Evolutionary conservation across 1,140 invertebrate species (phyloP), one percentile per base, ranked within the genome.

Genomic region (Drosophila sproati): DNA sequence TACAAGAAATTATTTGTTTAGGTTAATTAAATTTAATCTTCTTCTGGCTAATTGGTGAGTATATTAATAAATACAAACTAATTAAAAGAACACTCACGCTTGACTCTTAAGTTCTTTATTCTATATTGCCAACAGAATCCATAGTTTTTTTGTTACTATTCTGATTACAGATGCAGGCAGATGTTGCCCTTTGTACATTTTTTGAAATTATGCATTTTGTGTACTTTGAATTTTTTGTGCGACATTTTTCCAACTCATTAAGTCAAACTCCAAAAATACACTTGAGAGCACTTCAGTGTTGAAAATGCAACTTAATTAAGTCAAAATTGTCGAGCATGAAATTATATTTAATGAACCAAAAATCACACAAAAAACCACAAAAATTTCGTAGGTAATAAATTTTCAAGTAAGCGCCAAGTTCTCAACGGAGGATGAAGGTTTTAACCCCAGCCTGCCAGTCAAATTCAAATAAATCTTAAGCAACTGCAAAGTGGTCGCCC

Each of bases 341-440:
- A 88, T 81, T 89, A 71, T 77, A 88, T 75, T 88, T 89, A 88
- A 88, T 88, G 85, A 88, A 88, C 80, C 85, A 89, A 88, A 89
- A 88, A 88, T 88, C 77, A 86, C 54, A 78, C 47, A 69, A 88
- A 83, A 77, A 89, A 73, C 86, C 85, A 54, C 85, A 78, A 73
- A 77, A 74, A 71, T 54, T 31, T 37, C 54, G 37, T 57, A 76
- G 64, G 66, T 56, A 73, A 88, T 87, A 87, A 87, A 87, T 82
- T 87, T 66, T 5, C 8, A 60, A 64, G 48, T 48, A 60, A 76
- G 48, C 43, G 37, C 50, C 20, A 60, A 72, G 70, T 47, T 51
- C 57, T 35, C 59, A 51, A 37, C 29, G 39, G 47, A 52, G 45
- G 48, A 50, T 32, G 37, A 10, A 43, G 50, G 50, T 39, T 47